Evolutionary conservation across 2,113 vertebrate genomes (phyloP).

Genomic region (Astur gentilis): DNA sequence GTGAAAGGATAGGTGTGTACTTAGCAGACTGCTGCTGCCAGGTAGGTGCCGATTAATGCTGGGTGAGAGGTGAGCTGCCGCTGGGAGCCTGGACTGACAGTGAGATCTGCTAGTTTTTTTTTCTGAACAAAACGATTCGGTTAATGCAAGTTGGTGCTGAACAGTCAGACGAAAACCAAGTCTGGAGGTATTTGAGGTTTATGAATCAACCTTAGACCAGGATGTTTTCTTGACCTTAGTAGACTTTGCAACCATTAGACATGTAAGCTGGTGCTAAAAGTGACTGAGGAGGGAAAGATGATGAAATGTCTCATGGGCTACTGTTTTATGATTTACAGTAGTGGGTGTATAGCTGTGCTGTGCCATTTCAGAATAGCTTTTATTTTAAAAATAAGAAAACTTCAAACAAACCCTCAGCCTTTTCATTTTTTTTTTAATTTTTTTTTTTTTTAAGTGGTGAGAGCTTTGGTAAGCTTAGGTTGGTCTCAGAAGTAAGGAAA

Average conservation of each 20-base stretch:
- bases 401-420: not conserved
- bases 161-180: fast-evolving
- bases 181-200: not conserved
- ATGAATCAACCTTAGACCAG: not conserved
- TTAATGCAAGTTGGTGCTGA: not conserved
- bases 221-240: not conserved
- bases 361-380: not conserved
- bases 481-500: not conserved
- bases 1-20: not conserved
- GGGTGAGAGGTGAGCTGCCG: not conserved
- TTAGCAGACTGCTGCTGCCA: not conserved
- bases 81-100: not conserved
- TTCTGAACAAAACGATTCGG: not conserved
- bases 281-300: not conserved
- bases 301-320: not conserved
- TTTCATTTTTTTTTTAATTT: too few species aligned
- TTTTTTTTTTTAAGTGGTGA: not conserved
- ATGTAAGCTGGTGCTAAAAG: not conserved
- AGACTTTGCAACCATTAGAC: not conserved
- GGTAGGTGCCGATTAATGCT: not conserved
- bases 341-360: not conserved
- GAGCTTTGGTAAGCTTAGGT: not conserved
- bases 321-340: not conserved
- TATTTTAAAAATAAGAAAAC: not conserved
- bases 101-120: not conserved